phyloP scores from a whole-genome alignment of 2,888 invertebrate species.

The Aphidoletes aphidimyza region DNA sequence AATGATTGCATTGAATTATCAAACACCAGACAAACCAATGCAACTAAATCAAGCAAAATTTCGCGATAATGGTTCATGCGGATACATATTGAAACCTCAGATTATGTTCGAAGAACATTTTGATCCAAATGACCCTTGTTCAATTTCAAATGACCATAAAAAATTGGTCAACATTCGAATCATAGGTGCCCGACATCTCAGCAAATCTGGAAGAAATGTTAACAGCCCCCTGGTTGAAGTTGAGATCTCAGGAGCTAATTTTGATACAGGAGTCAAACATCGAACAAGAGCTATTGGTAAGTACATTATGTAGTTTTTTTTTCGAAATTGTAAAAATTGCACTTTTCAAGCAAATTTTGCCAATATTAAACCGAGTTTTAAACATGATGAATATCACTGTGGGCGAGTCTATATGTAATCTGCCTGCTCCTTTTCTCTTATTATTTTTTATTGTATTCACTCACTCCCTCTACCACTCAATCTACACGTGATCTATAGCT shows the following conservation, averaged over 20 bases:
- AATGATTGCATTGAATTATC: slow-evolving; percentile 97
- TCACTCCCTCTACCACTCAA: too few species aligned
- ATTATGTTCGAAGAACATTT: slow-evolving; percentile 85
- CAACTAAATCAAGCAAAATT: slow-evolving; percentile 95
- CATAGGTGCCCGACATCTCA: slow-evolving; percentile 89
- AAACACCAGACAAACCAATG: slow-evolving; percentile 95
- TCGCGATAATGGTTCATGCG: slow-evolving; percentile 90
- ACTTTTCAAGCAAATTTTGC: too few species aligned
- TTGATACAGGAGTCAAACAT: slow-evolving; percentile 84
- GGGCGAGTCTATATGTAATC: too few species aligned
- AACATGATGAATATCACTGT: too few species aligned
- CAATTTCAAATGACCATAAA: slow-evolving; percentile 71
- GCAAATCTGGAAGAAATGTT: slow-evolving; percentile 83
- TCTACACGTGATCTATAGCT: too few species aligned
- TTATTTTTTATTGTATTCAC: too few species aligned
- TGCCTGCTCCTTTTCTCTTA: too few species aligned
- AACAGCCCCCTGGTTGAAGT: slow-evolving; percentile 93
- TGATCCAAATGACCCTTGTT: slow-evolving; percentile 79
- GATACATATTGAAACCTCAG: slow-evolving; percentile 90
- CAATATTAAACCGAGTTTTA: too few species aligned
- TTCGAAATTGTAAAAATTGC: too few species aligned
- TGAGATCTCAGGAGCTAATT: slow-evolving; percentile 88
- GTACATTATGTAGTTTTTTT: slow-evolving; percentile 61
- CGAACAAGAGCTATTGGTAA: slow-evolving; percentile 86
- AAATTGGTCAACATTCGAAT: slow-evolving; percentile 78